phyloP scores from a whole-genome alignment of 2,113 vertebrate genomes.

The Ondatra zibethicus region DNA sequence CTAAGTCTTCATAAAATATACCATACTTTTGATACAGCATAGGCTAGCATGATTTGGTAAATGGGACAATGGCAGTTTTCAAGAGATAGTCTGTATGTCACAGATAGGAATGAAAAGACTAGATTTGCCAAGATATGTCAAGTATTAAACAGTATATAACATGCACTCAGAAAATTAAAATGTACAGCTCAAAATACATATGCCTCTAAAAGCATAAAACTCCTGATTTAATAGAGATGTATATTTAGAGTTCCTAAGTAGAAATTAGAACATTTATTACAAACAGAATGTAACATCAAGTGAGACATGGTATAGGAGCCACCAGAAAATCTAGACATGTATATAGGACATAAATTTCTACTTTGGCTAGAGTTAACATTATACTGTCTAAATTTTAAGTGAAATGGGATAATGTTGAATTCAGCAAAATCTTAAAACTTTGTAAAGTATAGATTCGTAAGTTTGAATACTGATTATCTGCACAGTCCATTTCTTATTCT shows the following conservation, averaged over 20 bases:
- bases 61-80: slow-evolving; percentile 74
- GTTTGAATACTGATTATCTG: slow-evolving; percentile 58
- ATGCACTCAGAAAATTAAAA: slow-evolving; percentile 70
- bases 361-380: slow-evolving; percentile 66
- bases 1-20: slow-evolving; percentile 87
- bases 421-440: slow-evolving; percentile 74
- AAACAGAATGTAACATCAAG: slow-evolving; percentile 60
- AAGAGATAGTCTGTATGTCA: slow-evolving; percentile 71
- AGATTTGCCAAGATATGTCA: slow-evolving; percentile 73
- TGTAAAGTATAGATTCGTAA: slow-evolving; percentile 57
- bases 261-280: slow-evolving; percentile 70
- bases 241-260: slow-evolving; percentile 65
- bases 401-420: slow-evolving; percentile 57
- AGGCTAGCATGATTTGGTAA: slow-evolving; percentile 83
- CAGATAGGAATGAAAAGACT: slow-evolving; percentile 69
- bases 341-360: slow-evolving; percentile 58
- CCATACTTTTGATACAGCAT: slow-evolving; percentile 86
- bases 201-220: slow-evolving; percentile 62
- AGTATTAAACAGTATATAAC: slow-evolving; percentile 70
- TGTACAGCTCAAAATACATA: slow-evolving; percentile 61
- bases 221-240: slow-evolving; percentile 67
- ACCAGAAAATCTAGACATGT: slow-evolving; percentile 17
- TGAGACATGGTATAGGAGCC: slow-evolving; percentile 55
- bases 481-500: slow-evolving; percentile 39
- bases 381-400: slow-evolving; percentile 58